These are phyloP conservation scores for Strix aluco DNA, from an alignment of 2,113 vertebrate species.

Conservation along the genomic window DNA sequence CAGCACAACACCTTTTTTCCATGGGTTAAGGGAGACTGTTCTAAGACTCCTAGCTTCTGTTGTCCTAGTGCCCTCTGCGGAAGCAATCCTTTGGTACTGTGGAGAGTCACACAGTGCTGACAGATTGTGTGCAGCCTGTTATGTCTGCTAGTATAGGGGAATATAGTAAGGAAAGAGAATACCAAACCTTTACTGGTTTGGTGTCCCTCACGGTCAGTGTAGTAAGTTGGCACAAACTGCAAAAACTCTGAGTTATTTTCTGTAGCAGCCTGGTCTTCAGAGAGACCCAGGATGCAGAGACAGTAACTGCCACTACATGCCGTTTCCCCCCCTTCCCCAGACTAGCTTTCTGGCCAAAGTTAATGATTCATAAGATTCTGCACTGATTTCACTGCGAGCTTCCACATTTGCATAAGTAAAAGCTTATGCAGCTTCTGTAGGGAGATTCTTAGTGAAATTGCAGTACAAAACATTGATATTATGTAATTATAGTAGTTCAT, in stretches of 20 bases:
- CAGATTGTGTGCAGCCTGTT: not conserved
- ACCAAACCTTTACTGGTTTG: not conserved
- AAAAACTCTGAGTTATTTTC: not conserved
- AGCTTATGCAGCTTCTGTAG: conserved; percentile 27
- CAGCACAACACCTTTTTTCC: not conserved
- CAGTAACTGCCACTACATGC: not conserved
- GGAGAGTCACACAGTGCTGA: not conserved
- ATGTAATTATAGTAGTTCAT: conserved; percentile 46
- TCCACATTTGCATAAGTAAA: conserved; percentile 40
- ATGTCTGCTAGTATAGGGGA: not conserved
- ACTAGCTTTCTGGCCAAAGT: not conserved
- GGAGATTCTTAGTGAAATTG: conserved; percentile 26
- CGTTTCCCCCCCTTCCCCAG: not conserved
- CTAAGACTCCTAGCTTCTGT: not conserved
- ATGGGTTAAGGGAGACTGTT: not conserved
- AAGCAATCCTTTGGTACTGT: not conserved
- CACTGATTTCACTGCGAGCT: not conserved
- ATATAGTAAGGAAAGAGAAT: not conserved
- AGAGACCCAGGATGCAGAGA: not conserved
- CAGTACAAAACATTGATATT: conserved; percentile 51
- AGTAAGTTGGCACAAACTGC: not conserved
- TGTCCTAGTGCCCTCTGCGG: not conserved
- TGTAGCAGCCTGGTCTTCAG: not conserved
- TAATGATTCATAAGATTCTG: conserved; percentile 38
- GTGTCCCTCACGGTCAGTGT: not conserved